Evolutionary conservation across 1,140 invertebrate genomes (phyloP).

Genomic region (Ceratoteleas bidentatus): DNA sequence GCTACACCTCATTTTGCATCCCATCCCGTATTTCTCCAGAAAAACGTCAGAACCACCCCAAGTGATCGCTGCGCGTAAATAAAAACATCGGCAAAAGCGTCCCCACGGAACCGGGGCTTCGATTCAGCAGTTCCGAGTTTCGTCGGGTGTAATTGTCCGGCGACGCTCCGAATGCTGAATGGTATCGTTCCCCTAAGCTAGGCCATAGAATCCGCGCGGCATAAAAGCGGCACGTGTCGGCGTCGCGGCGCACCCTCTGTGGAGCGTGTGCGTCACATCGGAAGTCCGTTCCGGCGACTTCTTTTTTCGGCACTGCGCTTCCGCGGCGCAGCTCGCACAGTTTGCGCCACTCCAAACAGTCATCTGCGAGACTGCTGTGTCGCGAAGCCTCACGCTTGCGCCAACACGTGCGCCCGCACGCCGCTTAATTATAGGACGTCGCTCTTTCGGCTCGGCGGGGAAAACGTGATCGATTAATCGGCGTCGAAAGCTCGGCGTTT

Average conservation of each 20-base stretch:
- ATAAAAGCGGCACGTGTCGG: too few species aligned
- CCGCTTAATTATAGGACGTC: neutral
- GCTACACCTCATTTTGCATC: too few species aligned
- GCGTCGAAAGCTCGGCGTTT: neutral
- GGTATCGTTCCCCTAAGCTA: too few species aligned
- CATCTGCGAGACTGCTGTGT: constrained; percentile 1
- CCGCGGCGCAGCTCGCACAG: too few species aligned
- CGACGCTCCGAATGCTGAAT: too few species aligned
- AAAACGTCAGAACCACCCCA: neutral
- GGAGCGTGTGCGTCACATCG: neutral
- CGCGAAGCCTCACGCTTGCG: neutral
- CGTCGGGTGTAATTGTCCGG: too few species aligned
- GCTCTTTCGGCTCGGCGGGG: neutral
- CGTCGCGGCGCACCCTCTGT: neutral
- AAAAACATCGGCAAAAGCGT: too few species aligned
- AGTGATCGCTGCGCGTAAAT: too few species aligned
- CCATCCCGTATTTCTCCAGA: neutral
- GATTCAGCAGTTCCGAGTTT: too few species aligned
- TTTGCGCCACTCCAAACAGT: too few species aligned
- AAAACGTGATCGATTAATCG: constrained; percentile 15
- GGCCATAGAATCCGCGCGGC: too few species aligned
- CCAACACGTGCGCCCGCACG: neutral
- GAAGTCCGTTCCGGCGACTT: neutral
- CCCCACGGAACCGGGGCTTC: too few species aligned
- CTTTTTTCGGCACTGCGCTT: neutral